Evolutionary conservation across 2,113 vertebrate genomes (phyloP).

Genomic region (Hystrix brachyura): DNA sequence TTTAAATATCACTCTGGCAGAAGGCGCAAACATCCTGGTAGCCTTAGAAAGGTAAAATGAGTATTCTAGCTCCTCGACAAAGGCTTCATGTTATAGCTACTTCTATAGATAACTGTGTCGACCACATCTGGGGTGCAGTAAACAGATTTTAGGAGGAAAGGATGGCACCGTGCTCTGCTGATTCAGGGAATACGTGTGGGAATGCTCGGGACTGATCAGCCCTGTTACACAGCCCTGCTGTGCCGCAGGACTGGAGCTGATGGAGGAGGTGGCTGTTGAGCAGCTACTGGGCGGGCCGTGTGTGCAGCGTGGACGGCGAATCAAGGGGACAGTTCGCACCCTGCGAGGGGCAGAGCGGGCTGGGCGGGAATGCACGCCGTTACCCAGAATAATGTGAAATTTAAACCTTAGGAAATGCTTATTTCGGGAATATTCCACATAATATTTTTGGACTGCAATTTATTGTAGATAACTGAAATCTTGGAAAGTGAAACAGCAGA

Average conservation of each 20-base stretch:
- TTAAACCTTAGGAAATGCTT: not conserved
- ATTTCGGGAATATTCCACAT: not conserved
- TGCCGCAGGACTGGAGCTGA: not conserved
- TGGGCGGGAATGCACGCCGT: not conserved
- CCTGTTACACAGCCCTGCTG: not conserved
- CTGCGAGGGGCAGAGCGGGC: not conserved
- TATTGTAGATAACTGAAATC: not conserved
- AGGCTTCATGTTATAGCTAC: not conserved
- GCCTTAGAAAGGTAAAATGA: slow-evolving; percentile 1
- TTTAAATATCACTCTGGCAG: not conserved
- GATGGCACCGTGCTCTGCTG: not conserved
- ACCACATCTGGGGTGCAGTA: not conserved
- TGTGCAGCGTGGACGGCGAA: accelerated
- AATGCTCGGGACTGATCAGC: not conserved
- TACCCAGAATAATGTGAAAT: not conserved
- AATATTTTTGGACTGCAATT: not conserved
- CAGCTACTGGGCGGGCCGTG: not conserved
- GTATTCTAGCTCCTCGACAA: not conserved
- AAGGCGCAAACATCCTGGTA: not conserved
- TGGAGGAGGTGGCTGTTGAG: not conserved
- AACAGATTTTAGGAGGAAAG: not conserved
- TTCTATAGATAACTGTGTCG: not conserved
- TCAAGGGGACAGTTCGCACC: not conserved
- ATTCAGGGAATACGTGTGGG: not conserved
- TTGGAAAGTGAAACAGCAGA: not conserved